These are phyloP conservation scores for Eudasyphora cyanicolor DNA, from an alignment of 2,888 invertebrate genomes.

Conservation along the genomic window DNA sequence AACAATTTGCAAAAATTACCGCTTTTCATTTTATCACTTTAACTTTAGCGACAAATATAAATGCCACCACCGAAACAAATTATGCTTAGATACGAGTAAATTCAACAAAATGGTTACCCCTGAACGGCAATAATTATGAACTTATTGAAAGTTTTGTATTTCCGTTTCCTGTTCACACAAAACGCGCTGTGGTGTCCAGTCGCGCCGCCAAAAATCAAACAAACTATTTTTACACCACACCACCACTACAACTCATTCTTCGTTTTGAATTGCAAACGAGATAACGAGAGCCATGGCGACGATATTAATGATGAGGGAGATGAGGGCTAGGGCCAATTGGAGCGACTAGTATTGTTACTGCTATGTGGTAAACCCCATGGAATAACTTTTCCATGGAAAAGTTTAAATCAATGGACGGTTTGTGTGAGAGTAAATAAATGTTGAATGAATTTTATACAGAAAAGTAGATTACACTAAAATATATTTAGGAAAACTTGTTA, in stretches of 20 bases:
- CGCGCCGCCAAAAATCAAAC: constrained; percentile 13
- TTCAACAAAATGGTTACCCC: background rate
- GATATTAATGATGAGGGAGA: background rate
- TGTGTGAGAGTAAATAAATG: background rate
- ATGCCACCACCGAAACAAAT: background rate
- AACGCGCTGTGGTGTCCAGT: background rate
- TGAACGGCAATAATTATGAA: constrained; percentile 29
- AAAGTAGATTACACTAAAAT: background rate
- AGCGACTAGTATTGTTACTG: too few relatives aligned
- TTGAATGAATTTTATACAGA: background rate
- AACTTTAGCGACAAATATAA: background rate
- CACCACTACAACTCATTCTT: background rate
- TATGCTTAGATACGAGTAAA: background rate
- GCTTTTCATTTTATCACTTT: background rate
- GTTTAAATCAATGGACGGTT: background rate
- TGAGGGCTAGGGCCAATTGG: too few relatives aligned
- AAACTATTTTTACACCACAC: background rate
- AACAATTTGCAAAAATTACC: background rate
- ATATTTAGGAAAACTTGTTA: background rate
- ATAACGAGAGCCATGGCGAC: background rate
- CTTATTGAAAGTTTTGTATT: constrained; percentile 28
- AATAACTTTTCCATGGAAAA: background rate
- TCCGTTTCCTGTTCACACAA: constrained; percentile 1
- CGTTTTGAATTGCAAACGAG: background rate
- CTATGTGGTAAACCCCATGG: background rate